These are phyloP conservation scores for Parazoanthus swiftii DNA, from an alignment of 92 coral and sea anemone species.

Conservation along the genomic window DNA sequence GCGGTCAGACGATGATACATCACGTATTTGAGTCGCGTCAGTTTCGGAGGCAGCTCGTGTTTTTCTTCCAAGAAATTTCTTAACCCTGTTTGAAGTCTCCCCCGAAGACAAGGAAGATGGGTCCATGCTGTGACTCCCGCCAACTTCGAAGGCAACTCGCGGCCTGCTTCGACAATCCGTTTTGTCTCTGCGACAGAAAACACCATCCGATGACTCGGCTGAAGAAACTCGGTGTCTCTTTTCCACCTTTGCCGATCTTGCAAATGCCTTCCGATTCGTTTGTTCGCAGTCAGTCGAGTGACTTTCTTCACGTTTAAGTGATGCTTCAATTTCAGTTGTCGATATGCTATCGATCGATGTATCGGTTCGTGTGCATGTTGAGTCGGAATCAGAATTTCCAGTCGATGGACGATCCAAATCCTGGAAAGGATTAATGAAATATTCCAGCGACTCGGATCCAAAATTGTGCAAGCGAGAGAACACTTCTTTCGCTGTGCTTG, in stretches of 20 bases:
- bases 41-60: not conserved
- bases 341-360: conserved; percentile 27
- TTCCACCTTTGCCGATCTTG: not conserved
- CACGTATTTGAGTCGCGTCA: not conserved
- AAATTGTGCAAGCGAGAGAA: not conserved
- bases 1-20: not conserved
- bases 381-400: conserved; percentile 12
- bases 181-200: not conserved
- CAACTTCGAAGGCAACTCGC: conserved; percentile 14
- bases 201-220: not conserved
- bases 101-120: not conserved
- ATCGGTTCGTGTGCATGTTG: not conserved
- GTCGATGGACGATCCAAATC: not conserved
- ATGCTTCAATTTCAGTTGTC: not conserved
- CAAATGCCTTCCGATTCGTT: not conserved
- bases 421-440: conserved; percentile 19
- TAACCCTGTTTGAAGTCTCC: not conserved
- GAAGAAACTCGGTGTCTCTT: not conserved
- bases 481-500: not conserved
- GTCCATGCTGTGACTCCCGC: not conserved
- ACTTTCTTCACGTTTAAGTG: not conserved
- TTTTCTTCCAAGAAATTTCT: not conserved
- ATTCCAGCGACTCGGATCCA: not conserved
- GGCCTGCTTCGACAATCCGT: not conserved
- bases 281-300: not conserved